Conservation (phyloP, 2,797 vertebrate species). For the Periophthalmus magnuspinnatus region DNA sequence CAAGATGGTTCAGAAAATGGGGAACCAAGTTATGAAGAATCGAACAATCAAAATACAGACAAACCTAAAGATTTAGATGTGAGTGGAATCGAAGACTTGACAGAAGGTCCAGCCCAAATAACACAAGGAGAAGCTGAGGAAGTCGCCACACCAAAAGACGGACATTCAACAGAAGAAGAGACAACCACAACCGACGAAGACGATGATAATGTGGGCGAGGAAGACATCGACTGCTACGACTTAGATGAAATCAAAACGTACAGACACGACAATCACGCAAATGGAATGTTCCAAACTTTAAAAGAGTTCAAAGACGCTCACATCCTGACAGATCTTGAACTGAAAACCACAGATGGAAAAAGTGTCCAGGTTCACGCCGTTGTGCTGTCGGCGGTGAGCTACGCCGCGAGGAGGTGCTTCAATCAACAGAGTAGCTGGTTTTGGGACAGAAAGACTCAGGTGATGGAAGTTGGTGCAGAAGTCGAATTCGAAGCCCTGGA, state of each 20-base stretch:
- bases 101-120: neutral
- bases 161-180: slow-evolving; percentile 17
- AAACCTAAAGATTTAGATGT: neutral
- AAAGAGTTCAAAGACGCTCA: slow-evolving; percentile 50
- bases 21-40: neutral
- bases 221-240: slow-evolving; percentile 21
- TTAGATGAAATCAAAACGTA: slow-evolving; percentile 42
- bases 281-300: slow-evolving; percentile 59
- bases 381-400: slow-evolving; percentile 75
- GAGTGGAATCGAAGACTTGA: neutral
- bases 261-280: slow-evolving; percentile 34
- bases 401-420: slow-evolving; percentile 40
- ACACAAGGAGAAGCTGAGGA: slow-evolving; percentile 10
- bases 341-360: slow-evolving; percentile 53
- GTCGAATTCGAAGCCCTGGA: slow-evolving; percentile 59
- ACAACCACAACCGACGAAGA: slow-evolving; percentile 28
- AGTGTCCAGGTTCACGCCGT: slow-evolving; percentile 55
- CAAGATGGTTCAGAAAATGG: slow-evolving; percentile 8
- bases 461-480: slow-evolving; percentile 35
- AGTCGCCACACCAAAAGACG: neutral
- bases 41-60: neutral
- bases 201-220: neutral
- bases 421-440: neutral
- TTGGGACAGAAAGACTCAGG: slow-evolving; percentile 17
- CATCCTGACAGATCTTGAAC: slow-evolving; percentile 71